These are phyloP conservation scores for Pangasius sanitwongsei DNA, from an alignment of 2,797 vertebrate species.

Conservation along the genomic window DNA sequence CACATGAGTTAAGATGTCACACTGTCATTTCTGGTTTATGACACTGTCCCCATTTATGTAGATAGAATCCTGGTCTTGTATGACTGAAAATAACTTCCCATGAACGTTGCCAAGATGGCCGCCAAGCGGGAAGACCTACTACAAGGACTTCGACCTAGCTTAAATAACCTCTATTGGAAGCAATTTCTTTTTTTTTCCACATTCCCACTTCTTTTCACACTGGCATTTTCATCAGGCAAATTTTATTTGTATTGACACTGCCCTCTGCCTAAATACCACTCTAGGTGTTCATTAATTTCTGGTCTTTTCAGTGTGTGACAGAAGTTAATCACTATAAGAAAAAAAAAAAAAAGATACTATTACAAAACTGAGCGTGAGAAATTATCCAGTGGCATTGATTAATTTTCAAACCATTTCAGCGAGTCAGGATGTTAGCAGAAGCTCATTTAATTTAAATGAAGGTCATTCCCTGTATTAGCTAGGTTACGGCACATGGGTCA, in stretches of 20 bases:
- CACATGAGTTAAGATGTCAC: too few species aligned
- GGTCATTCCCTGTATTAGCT: constrained; percentile 14
- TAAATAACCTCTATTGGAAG: background rate
- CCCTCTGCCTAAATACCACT: background rate
- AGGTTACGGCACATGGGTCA: background rate
- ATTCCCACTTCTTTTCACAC: background rate
- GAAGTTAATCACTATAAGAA: background rate
- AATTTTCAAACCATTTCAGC: background rate
- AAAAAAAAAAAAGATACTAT: background rate
- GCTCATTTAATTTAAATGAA: constrained; percentile 1
- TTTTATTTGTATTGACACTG: too few species aligned
- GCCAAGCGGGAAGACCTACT: background rate
- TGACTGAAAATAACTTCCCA: background rate
- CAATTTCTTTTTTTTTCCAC: background rate
- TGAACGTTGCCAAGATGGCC: background rate
- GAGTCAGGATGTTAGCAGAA: background rate
- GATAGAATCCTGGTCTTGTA: background rate
- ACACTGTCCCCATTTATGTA: background rate
- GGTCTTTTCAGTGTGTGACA: background rate
- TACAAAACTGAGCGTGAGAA: background rate
- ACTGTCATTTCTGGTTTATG: background rate
- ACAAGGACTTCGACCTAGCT: background rate
- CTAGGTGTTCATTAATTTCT: background rate
- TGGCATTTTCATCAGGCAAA: background rate
- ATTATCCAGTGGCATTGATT: background rate